Percentiles rank a stretch among this genome's conserved stretches.
Evolutionary conservation across 2,888 invertebrate genomes (phyloP).

Genomic region (Amphimallon solstitiale): DNA sequence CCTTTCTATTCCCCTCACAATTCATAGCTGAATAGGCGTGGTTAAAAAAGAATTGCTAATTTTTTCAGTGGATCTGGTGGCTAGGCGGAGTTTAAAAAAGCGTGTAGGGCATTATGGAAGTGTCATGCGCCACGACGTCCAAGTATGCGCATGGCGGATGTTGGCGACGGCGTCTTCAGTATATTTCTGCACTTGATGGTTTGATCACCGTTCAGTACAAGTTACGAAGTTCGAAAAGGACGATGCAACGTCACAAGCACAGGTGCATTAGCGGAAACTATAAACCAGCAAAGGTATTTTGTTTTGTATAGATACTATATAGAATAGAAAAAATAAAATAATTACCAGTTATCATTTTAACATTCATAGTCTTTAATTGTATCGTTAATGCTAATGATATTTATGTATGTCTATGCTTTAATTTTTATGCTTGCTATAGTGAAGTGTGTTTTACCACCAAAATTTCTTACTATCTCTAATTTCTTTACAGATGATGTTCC

Average conservation of each 20-base stretch:
- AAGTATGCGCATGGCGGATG: conserved; percentile 59
- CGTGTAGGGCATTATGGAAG: conserved; percentile 57
- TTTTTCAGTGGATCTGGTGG: conserved; percentile 56
- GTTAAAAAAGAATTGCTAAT: conserved; percentile 52
- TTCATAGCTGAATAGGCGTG: conserved; percentile 46
- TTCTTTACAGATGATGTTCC: conserved; percentile 51
- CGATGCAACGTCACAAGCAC: conserved; percentile 1
- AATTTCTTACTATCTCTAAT: conserved; percentile 47
- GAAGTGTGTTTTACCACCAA: not conserved
- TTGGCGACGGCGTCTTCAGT: conserved; percentile 51
- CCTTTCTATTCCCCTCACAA: conserved; percentile 47
- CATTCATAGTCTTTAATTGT: not conserved
- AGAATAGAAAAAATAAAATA: too few relatives aligned
- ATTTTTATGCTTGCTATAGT: not conserved
- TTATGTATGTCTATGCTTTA: not conserved
- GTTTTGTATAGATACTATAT: too few relatives aligned
- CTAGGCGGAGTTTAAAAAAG: conserved; percentile 62
- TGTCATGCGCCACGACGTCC: conserved; percentile 56
- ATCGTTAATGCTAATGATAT: not conserved
- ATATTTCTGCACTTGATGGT: conserved; percentile 17
- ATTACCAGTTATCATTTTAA: not conserved
- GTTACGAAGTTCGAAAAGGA: not conserved
- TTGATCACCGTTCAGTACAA: conserved; percentile 13
- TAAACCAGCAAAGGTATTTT: not conserved
- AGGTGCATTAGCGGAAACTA: not conserved